Base-by-base conservation (phyloP, 2,797 vertebrate species). In the Enteromius unitaeniatus region DNA sequence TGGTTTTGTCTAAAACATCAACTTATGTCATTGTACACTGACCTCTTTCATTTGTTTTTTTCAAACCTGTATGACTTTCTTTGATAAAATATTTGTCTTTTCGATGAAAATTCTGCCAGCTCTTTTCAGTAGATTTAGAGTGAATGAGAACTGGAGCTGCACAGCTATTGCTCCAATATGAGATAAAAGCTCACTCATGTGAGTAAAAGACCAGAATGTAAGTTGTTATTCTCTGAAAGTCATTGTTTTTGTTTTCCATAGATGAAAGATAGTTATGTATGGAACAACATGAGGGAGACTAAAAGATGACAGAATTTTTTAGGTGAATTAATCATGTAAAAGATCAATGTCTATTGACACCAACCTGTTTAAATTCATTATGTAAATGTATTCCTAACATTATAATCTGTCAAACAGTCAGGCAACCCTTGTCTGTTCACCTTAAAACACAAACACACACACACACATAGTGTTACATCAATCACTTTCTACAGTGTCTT, bases 401-500 rank as follows among this genome's bases (percentile, higher is more conserved):
- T 68, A 47, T 40, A 77, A 17, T 69, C 74, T 68, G 37, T 77
- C 60, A 40, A 68, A 69, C n/a, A 42, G 47, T 26, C 31, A 34
- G 23, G 13, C 53, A 49, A 10, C 26, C 37, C 23, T 77, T 19
- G 8, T 21, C 53, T 64, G 40, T 64, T 23, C 42, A 34, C 28
- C 37, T 28, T 17, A 40, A 5, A 58, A 37, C 70, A 62, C 40
- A 47, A 15, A 26, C 51, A 28, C 51, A 81, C 81, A 67, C 13
- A 17, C 81, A 14, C 1, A 47, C 72, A 49, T 13, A 69, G 42
- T 28, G 26, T 60, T 34, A 34, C 74, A 64, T 84, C 75, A 70
- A 84, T 78, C 76, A 78, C 65, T 84, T 75, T 84, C 82, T 60
- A 8, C 74, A 14, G n/a, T 72, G 51, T 78, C 40, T 84, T 84